These are phyloP conservation scores for Heliocidaris erythrogramma DNA, from an alignment of 35 echinoderm and acorn worm species.

Conservation along the genomic window DNA sequence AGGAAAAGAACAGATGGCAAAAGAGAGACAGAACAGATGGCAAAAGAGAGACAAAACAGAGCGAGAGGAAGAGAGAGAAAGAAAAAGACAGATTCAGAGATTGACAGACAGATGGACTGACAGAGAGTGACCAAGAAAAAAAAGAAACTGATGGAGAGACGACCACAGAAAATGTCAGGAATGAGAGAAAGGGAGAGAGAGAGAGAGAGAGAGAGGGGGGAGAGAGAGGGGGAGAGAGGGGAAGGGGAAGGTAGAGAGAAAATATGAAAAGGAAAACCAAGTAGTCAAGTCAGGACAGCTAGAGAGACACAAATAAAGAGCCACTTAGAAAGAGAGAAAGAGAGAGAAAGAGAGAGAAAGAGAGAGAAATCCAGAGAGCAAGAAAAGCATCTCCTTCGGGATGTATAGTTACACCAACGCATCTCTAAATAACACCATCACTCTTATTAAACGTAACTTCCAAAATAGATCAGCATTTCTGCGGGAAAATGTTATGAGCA, in stretches of 20 bases:
- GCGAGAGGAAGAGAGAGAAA: neutral
- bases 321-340: neutral
- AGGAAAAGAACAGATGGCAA: too few relatives aligned
- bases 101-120: too few relatives aligned
- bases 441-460: neutral
- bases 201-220: too few relatives aligned
- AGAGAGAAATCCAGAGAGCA: too few relatives aligned
- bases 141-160: too few relatives aligned
- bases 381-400: neutral
- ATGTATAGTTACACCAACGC: neutral
- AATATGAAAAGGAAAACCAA: neutral
- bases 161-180: too few relatives aligned
- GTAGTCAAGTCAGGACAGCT: too few relatives aligned
- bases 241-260: neutral
- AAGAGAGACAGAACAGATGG: too few relatives aligned
- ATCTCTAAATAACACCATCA: neutral
- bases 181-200: too few relatives aligned
- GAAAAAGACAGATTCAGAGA: neutral
- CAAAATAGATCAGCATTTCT: neutral
- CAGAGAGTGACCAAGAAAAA: too few relatives aligned
- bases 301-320: neutral
- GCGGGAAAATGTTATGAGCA: neutral
- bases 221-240: neutral
- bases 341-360: neutral
- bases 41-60: too few relatives aligned